phyloP scores from a whole-genome alignment of 2,888 invertebrate genomes.

The Drosophila yooni region DNA sequence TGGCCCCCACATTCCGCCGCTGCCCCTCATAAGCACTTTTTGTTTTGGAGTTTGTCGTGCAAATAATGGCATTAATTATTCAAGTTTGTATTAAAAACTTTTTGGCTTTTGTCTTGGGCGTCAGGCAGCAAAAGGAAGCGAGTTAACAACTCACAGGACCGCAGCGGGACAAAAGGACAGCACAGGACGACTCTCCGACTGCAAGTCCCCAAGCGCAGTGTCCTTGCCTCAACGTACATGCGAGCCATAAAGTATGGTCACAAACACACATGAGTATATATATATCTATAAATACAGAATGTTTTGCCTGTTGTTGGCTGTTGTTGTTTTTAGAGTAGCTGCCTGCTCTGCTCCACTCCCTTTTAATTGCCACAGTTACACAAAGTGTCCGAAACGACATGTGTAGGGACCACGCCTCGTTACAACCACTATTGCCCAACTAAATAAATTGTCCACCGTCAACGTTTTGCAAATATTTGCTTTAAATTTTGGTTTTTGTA shows the following conservation, averaged over 20 bases:
- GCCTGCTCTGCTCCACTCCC: not conserved
- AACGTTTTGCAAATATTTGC: slow-evolving; percentile 57
- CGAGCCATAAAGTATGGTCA: slow-evolving; percentile 71
- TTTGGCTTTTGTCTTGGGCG: slow-evolving; percentile 39
- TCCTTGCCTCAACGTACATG: slow-evolving; percentile 56
- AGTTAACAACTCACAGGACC: slow-evolving; percentile 47
- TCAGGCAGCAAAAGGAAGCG: slow-evolving; percentile 32
- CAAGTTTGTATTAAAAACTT: slow-evolving; percentile 66
- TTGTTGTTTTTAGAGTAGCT: slow-evolving; percentile 8
- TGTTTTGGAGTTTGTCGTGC: slow-evolving; percentile 8
- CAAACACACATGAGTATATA: slow-evolving; percentile 12
- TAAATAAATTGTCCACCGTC: slow-evolving; percentile 56
- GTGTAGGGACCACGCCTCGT: slow-evolving; percentile 46
- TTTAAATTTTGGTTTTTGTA: slow-evolving; percentile 3
- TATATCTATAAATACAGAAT: not conserved
- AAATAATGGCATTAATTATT: slow-evolving; percentile 68
- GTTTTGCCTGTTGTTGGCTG: slow-evolving; percentile 54
- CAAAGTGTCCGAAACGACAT: slow-evolving; percentile 54
- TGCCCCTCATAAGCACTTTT: not conserved
- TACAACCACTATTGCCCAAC: slow-evolving; percentile 33
- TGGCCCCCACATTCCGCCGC: not conserved
- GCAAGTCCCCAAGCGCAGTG: slow-evolving; percentile 49
- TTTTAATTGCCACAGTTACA: slow-evolving; percentile 75
- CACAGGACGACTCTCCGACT: slow-evolving; percentile 1
- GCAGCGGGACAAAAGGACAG: slow-evolving; percentile 23